Percentiles rank a stretch among this genome's conserved stretches.
These are phyloP conservation scores for Lophius piscatorius DNA, from an alignment of 2,113 vertebrate genomes.

Conservation along the genomic window DNA sequence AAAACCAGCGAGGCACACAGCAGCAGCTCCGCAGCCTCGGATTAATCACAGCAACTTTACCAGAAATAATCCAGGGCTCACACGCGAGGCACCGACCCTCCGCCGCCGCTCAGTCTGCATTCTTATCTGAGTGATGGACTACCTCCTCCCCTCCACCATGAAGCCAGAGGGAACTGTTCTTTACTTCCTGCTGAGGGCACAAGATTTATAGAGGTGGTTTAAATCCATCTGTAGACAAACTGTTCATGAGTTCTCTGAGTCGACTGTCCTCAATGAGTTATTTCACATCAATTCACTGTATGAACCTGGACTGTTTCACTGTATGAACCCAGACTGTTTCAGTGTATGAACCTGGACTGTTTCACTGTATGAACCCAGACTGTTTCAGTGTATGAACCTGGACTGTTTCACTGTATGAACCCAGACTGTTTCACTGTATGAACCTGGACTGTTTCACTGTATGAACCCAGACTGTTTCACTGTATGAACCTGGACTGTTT, in stretches of 20 bases:
- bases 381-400: no score
- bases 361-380: no score
- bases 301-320: no score
- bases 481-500: no score
- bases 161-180: constrained; percentile 18
- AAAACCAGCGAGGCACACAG: constrained; percentile 20
- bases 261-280: background rate
- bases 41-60: constrained; percentile 72
- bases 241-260: constrained; percentile 4
- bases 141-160: constrained; percentile 27
- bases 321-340: no score
- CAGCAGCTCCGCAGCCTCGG: constrained; percentile 31
- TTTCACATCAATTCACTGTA: no score
- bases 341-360: no score
- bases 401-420: no score
- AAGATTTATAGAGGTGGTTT: constrained; percentile 5
- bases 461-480: no score
- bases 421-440: no score
- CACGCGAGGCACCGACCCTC: constrained; percentile 18
- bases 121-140: constrained; percentile 66
- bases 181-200: constrained; percentile 30
- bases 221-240: constrained; percentile 28
- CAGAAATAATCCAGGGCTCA: constrained; percentile 68
- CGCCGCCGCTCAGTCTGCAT: constrained; percentile 30
- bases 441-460: no score